Conservation (phyloP, 2,888 invertebrate species). For the Cylindroiulus punctatus region DNA sequence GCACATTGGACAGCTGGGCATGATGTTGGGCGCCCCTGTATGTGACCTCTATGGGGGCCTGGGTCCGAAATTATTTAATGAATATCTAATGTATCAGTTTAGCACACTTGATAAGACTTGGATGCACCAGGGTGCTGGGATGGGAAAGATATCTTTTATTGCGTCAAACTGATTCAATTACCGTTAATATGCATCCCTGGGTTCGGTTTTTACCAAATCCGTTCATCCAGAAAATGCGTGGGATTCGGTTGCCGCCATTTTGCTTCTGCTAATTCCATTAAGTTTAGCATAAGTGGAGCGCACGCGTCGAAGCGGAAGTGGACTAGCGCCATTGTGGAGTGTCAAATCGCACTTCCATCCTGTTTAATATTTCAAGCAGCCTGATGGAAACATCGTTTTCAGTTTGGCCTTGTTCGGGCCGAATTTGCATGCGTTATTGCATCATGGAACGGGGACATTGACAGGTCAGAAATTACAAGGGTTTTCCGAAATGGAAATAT, state of each 20-base stretch:
- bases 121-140: neutral
- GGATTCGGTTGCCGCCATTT: neutral
- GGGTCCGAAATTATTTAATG: neutral
- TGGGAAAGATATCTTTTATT: neutral
- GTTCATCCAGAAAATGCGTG: neutral
- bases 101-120: neutral
- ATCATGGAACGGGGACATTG: neutral
- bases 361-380: neutral
- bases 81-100: neutral
- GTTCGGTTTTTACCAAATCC: neutral
- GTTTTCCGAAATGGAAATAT: neutral
- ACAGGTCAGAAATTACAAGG: neutral
- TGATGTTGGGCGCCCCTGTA: neutral
- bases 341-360: conserved; percentile 11
- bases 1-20: neutral
- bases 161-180: neutral
- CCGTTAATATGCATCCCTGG: neutral
- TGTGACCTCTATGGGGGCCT: neutral
- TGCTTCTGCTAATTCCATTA: neutral
- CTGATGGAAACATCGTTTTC: neutral
- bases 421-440: conserved; percentile 3
- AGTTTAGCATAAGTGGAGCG: neutral
- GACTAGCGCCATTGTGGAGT: neutral
- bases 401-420: neutral
- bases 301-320: neutral